Evolutionary conservation across 2,797 vertebrate genomes (phyloP).

Genomic region (Ptychadena robeensis): DNA sequence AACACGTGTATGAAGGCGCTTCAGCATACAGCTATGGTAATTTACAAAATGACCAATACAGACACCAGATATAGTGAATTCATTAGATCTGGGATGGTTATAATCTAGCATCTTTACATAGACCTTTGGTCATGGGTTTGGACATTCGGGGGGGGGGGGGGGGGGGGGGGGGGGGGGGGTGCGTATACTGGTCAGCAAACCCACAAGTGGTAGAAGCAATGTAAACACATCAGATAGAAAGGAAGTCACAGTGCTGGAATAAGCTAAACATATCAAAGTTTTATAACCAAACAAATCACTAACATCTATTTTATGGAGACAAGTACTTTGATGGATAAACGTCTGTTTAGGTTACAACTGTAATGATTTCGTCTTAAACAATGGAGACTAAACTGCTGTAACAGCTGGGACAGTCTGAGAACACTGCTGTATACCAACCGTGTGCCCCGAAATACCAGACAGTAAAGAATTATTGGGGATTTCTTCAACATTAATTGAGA

Average conservation of each 20-base stretch:
- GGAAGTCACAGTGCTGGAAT: background rate
- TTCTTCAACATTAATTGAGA: constrained; percentile 18
- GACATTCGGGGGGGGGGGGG: too few species aligned
- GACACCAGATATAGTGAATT: too few species aligned
- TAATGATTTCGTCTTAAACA: background rate
- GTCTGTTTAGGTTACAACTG: background rate
- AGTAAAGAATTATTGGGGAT: background rate
- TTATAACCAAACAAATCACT: background rate
- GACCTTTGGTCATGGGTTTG: too few species aligned
- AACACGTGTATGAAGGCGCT: too few species aligned
- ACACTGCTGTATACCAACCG: background rate
- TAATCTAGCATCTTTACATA: too few species aligned
- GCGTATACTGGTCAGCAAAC: background rate
- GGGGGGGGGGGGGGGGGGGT: too few species aligned
- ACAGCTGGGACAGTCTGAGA: background rate
- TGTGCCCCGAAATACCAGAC: background rate
- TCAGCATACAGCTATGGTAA: too few species aligned
- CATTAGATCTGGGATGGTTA: too few species aligned
- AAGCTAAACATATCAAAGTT: background rate
- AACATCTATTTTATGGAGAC: background rate
- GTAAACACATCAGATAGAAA: background rate
- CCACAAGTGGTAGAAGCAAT: background rate
- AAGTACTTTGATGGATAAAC: background rate
- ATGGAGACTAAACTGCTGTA: background rate
- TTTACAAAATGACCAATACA: too few species aligned